Evolutionary conservation across 2,113 vertebrate genomes (phyloP).

Genomic region (Madoqua kirkii): DNA sequence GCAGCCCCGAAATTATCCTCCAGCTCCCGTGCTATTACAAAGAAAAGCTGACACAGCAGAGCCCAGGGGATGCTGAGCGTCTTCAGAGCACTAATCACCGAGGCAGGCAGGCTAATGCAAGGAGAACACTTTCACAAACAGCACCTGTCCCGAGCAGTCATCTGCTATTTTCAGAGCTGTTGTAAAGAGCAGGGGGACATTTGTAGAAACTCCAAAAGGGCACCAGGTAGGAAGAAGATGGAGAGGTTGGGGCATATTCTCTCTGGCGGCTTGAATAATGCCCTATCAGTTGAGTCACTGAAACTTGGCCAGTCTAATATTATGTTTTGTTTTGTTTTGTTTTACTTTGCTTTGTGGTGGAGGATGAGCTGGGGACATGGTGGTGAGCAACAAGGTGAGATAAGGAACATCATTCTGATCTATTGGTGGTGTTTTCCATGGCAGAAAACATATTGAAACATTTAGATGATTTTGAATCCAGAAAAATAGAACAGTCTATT

Average conservation of each 20-base stretch:
- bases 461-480: slow-evolving; percentile 4
- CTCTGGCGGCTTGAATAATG: background rate
- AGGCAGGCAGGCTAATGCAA: slow-evolving; percentile 75
- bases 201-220: slow-evolving; percentile 46
- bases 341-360: background rate
- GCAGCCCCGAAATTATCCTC: slow-evolving; percentile 52
- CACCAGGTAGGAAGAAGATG: background rate
- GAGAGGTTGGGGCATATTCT: background rate
- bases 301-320: background rate
- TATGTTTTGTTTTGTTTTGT: background rate
- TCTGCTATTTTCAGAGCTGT: slow-evolving; percentile 70
- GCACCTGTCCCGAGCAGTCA: slow-evolving; percentile 59
- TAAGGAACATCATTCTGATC: background rate
- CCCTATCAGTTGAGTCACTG: background rate
- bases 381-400: background rate
- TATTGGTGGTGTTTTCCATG: background rate
- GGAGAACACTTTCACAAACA: slow-evolving; percentile 72
- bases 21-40: slow-evolving; percentile 39
- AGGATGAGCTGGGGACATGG: background rate
- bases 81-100: slow-evolving; percentile 70
- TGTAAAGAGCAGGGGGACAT: slow-evolving; percentile 47
- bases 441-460: background rate
- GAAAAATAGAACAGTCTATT: slow-evolving; percentile 11
- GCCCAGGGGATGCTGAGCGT: slow-evolving; percentile 53
- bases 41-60: slow-evolving; percentile 80